These are phyloP conservation scores for Fistularia commersonii DNA, from an alignment of 2,797 vertebrate genomes.

Conservation along the genomic window DNA sequence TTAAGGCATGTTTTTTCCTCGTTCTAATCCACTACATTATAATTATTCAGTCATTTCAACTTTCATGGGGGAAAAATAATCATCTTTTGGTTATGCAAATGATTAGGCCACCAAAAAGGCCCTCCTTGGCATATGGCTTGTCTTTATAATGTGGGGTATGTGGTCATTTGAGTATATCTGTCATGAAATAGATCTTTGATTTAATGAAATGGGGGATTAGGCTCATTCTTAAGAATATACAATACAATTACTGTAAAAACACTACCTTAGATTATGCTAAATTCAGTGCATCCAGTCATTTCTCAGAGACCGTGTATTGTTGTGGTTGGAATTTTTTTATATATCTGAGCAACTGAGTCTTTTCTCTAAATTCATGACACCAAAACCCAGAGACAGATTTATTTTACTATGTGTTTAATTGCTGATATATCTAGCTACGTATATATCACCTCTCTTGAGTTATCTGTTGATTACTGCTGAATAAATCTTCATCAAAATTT, in stretches of 20 bases:
- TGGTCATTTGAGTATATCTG: constrained; percentile 70
- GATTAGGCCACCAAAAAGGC: constrained; percentile 64
- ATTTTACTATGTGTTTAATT: no score
- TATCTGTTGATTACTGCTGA: no score
- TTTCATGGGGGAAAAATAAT: constrained; percentile 72
- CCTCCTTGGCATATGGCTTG: constrained; percentile 70
- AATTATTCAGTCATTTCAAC: constrained; percentile 80
- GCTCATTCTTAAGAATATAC: constrained; percentile 49
- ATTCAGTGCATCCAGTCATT: constrained; percentile 25
- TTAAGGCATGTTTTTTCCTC: constrained; percentile 72
- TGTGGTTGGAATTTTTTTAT: constrained; percentile 2
- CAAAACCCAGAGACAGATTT: no score
- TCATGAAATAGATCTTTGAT: constrained; percentile 68
- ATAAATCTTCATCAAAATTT: no score
- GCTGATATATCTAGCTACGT: no score
- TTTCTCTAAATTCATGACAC: no score
- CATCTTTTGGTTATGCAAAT: constrained; percentile 79
- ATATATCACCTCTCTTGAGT: no score
- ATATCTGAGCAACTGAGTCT: no score
- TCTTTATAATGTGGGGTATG: constrained; percentile 63
- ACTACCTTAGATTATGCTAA: constrained; percentile 42
- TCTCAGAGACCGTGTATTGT: constrained; percentile 1
- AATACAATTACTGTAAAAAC: constrained; percentile 62
- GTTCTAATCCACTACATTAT: constrained; percentile 81
- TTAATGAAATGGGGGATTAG: constrained; percentile 69